Evolutionary conservation across 2,797 vertebrate genomes (phyloP).

Genomic region (Bovichtus diacanthus): DNA sequence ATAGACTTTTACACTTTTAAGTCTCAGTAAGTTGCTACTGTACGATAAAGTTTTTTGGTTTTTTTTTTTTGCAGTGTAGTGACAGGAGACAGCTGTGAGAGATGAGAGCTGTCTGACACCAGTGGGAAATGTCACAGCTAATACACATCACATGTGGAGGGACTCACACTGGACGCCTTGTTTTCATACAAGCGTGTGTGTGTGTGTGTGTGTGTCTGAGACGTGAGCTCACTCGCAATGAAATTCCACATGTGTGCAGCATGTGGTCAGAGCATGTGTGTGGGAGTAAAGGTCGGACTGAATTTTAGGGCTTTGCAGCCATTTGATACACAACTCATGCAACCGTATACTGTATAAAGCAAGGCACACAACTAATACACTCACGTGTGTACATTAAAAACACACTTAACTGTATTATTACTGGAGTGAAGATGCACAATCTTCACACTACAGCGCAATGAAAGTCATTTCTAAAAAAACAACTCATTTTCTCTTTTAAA

Average conservation of each 20-base stretch:
- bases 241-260: conserved; percentile 53
- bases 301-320: conserved; percentile 13
- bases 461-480: not conserved
- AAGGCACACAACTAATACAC: conserved; percentile 16
- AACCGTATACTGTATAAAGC: conserved; percentile 5
- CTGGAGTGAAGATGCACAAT: not conserved
- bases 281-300: not conserved
- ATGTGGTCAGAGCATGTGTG: conserved; percentile 46
- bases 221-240: conserved; percentile 46
- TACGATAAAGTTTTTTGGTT: not conserved
- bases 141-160: conserved; percentile 72
- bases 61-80: conserved; percentile 30
- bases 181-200: conserved; percentile 24
- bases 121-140: conserved; percentile 72
- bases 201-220: not conserved
- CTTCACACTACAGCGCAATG: not conserved
- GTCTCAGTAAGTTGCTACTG: conserved; percentile 11
- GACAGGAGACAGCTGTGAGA: conserved; percentile 80
- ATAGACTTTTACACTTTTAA: not conserved
- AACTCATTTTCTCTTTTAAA: not conserved
- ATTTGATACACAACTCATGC: conserved; percentile 26
- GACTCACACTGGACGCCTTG: conserved; percentile 53
- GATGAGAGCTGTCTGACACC: conserved; percentile 64
- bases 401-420: not conserved
- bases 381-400: no score